Percentiles rank a stretch among this genome's conserved stretches.
These are phyloP conservation scores for Hyles euphorbiae DNA, from an alignment of 1,140 invertebrate species.

Conservation along the genomic window DNA sequence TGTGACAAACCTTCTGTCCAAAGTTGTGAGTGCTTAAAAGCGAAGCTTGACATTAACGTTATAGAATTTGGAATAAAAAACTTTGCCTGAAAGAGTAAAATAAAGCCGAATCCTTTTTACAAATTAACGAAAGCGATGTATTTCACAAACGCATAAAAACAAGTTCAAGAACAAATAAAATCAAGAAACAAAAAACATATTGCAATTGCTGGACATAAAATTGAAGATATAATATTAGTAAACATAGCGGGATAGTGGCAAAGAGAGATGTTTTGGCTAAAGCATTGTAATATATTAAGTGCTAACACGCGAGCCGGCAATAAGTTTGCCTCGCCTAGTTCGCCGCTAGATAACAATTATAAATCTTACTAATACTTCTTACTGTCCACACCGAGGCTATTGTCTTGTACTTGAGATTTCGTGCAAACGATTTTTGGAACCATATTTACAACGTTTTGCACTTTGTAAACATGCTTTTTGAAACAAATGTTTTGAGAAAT, in stretches of 20 bases:
- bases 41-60: too few species aligned
- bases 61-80: too few species aligned
- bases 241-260: conserved; percentile 36
- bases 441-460: neutral
- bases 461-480: too few species aligned
- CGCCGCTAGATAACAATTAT: conserved; percentile 53
- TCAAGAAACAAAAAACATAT: too few species aligned
- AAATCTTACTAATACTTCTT: conserved; percentile 54
- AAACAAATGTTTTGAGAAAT: too few species aligned
- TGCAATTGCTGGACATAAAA: conserved; percentile 3
- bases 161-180: too few species aligned
- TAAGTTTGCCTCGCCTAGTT: conserved; percentile 48
- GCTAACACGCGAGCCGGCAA: conserved; percentile 53
- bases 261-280: conserved; percentile 52
- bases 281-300: conserved; percentile 54
- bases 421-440: neutral
- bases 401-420: conserved; percentile 18
- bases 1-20: too few species aligned
- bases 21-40: too few species aligned
- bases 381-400: conserved; percentile 36
- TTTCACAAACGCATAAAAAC: too few species aligned
- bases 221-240: conserved; percentile 35
- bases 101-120: too few species aligned
- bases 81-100: too few species aligned
- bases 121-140: too few species aligned